Evolutionary conservation across 2,888 invertebrate genomes (phyloP), one percentile per base, ranked within the genome.

Genomic region (Aproaerema taeniolella): DNA sequence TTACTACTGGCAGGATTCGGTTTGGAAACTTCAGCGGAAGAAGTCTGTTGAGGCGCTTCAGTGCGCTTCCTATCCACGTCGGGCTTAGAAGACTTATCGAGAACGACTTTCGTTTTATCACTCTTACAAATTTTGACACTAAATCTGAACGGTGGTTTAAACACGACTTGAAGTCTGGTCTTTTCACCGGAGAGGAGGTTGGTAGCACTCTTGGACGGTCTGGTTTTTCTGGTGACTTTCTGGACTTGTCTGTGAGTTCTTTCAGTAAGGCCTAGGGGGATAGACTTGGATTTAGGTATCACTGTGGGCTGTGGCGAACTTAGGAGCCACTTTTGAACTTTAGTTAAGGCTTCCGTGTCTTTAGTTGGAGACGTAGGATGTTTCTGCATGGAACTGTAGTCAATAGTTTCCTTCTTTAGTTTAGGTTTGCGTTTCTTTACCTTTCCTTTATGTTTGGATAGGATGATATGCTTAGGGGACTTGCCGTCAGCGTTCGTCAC

Each of bases 121-220:
- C 91, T 90, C 61, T 91, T 92, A 43, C 91, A 89, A 47, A 95
- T 88, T 65, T 93, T 93, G 39, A 95, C 89, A 68, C 94, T 94
- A 73, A 95, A 95, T 61, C 94, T 93, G 76, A 95, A 95, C 8
- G 95, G 95, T 36, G 95, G 95, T 67, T 95, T 95, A 70, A 94
- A 95, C 15, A 95, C 93, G 24, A 95, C 95, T 73, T 95, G 95
- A 13, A 95, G 79, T 50, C 93, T 90, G 8, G 95, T 91, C 67
- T 93, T 93, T 55, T 90, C 89, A 39, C 87, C 86, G 30, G 87
- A 81, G n/a, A 90, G 74, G 26, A 93, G 85, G 59, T 92, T 92
- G 11, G 92, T 92, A 45, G 91, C 90, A 57, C 93, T 93, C 58
- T 92, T 92, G 51, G 91, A 91, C 49, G 88, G 86, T 59, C 88